A percentile compares a stretch with the other conserved stretches of the same genome.
These are phyloP conservation scores for Psix sp. DNA, from an alignment of 1,140 invertebrate species.

Conservation along the genomic window DNA sequence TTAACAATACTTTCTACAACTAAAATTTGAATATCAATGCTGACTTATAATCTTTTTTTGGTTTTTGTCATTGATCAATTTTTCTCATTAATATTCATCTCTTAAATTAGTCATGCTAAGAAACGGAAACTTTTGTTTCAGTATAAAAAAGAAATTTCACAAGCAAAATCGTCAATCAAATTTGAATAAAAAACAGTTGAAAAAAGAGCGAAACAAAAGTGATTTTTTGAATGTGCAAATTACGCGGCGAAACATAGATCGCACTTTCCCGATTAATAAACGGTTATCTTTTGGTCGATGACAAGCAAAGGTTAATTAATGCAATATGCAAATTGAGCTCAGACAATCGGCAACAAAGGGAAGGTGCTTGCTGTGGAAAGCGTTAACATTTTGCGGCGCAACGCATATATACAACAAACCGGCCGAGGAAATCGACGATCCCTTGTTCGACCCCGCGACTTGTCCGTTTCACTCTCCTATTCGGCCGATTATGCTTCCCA, in stretches of 20 bases:
- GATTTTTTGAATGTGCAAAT: conserved; percentile 35
- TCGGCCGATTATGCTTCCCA: conserved; percentile 26
- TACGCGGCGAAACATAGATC: conserved; percentile 29
- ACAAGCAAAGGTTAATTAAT: conserved; percentile 59
- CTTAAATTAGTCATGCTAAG: too few species aligned
- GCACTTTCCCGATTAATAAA: conserved; percentile 56
- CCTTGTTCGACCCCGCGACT: conserved; percentile 16
- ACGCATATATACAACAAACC: conserved; percentile 12
- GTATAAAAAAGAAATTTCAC: too few species aligned
- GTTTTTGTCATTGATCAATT: too few species aligned
- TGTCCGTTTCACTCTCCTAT: conserved; percentile 33
- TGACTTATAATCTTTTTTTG: too few species aligned
- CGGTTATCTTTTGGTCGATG: conserved; percentile 47
- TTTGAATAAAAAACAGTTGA: too few species aligned
- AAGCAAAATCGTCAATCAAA: too few species aligned
- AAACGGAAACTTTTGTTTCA: too few species aligned
- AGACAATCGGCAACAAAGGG: conserved; percentile 32
- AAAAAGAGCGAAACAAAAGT: conserved; percentile 9
- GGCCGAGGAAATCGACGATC: conserved; percentile 36
- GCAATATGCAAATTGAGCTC: conserved; percentile 37
- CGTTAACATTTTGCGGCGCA: conserved; percentile 30
- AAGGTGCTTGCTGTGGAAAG: conserved; percentile 41
- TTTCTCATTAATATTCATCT: too few species aligned
- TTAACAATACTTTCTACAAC: too few species aligned
- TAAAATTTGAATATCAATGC: too few species aligned